Conservation (phyloP, 2,888 invertebrate species). For the Axea sp. region DNA sequence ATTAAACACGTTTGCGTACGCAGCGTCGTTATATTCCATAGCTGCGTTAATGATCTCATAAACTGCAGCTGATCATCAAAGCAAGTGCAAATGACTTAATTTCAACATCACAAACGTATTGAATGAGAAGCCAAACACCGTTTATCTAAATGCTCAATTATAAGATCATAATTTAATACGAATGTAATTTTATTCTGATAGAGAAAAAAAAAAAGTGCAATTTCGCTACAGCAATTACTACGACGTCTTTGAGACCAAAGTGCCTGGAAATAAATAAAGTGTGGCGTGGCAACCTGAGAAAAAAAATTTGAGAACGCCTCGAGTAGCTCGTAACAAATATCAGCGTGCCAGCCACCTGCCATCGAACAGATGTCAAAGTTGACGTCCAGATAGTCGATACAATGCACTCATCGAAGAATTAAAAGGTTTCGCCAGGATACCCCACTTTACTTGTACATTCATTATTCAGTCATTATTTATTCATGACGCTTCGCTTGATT, state of each 20-base stretch:
- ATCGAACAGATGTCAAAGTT: constrained; percentile 56
- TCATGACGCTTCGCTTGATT: constrained; percentile 38
- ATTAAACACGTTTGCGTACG: neutral
- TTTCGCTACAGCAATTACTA: no score
- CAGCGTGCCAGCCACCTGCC: constrained; percentile 51
- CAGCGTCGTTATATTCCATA: neutral
- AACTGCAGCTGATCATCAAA: neutral
- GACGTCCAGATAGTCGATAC: constrained; percentile 31
- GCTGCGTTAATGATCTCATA: neutral
- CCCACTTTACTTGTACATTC: constrained; percentile 10
- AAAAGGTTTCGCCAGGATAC: constrained; percentile 8
- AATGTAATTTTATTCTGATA: no score
- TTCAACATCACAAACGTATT: no score
- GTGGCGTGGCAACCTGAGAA: constrained; percentile 18
- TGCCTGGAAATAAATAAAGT: constrained; percentile 16
- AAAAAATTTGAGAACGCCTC: constrained; percentile 28
- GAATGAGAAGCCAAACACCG: no score
- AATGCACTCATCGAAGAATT: constrained; percentile 41
- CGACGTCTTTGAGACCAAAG: no score
- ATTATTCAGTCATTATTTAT: constrained; percentile 44
- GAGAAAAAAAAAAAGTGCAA: no score
- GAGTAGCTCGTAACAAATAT: constrained; percentile 40
- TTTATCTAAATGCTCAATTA: no score
- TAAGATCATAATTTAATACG: no score
- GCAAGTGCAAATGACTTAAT: neutral